A percentile compares a stretch with the other conserved stretches of the same genome.
These are phyloP conservation scores for Perdita meconis DNA, from an alignment of 2,888 invertebrate genomes.

Conservation along the genomic window DNA sequence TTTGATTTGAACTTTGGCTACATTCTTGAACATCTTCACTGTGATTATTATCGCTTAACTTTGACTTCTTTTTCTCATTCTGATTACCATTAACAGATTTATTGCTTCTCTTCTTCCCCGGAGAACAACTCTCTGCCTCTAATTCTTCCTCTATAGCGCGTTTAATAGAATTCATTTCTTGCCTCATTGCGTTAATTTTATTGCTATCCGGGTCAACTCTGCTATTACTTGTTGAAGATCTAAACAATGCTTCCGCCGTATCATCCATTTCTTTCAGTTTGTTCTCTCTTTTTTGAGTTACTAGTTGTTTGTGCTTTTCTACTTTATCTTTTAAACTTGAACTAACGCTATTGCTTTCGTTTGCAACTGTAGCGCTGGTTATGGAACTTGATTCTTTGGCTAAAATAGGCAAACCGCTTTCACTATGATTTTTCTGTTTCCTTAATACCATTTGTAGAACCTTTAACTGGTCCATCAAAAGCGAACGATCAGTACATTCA, in stretches of 20 bases:
- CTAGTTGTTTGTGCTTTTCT: conserved; percentile 68
- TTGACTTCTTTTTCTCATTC: conserved; percentile 38
- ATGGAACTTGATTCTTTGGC: conserved; percentile 18
- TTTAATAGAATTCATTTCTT: conserved; percentile 38
- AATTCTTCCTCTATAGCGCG: conserved; percentile 48
- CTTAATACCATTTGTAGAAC: conserved; percentile 83
- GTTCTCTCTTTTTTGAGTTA: conserved; percentile 59
- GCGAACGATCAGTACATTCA: conserved; percentile 73
- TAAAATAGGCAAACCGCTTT: conserved; percentile 8
- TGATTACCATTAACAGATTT: background rate
- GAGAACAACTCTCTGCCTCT: conserved; percentile 13
- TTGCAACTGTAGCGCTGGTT: background rate
- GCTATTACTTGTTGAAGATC: conserved; percentile 22
- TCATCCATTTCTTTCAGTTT: conserved; percentile 72
- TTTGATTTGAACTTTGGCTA: background rate
- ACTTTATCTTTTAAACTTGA: conserved; percentile 69
- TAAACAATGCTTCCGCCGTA: conserved; percentile 52
- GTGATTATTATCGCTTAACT: conserved; percentile 6
- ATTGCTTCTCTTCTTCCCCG: conserved; percentile 45
- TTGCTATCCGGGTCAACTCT: conserved; percentile 3
- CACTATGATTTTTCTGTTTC: conserved; percentile 76
- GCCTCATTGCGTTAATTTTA: conserved; percentile 31
- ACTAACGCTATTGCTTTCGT: background rate
- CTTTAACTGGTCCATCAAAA: conserved; percentile 77
- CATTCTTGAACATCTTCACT: background rate